Evolutionary conservation across 2,888 invertebrate species (phyloP).

Genomic region (Stenurella melanura): DNA sequence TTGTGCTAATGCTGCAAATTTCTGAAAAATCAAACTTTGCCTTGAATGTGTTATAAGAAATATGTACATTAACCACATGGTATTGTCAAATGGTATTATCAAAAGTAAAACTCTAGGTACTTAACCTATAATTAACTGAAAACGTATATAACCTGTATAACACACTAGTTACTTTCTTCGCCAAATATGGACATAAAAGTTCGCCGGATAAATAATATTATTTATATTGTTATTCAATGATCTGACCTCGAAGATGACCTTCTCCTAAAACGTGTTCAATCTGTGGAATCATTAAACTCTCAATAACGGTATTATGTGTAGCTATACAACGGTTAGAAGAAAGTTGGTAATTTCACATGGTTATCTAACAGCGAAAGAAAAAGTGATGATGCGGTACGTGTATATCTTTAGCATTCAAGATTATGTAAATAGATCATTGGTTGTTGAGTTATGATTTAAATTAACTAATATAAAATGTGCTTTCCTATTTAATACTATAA

Average conservation of each 20-base stretch:
- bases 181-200: not conserved
- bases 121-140: too few species aligned
- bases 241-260: conserved; percentile 20
- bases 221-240: not conserved
- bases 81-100: too few species aligned
- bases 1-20: too few species aligned
- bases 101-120: too few species aligned
- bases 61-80: too few species aligned
- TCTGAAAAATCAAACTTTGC: too few species aligned
- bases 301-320: conserved; percentile 55
- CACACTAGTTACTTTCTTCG: not conserved
- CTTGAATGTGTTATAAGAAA: too few species aligned
- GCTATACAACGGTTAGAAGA: conserved; percentile 39
- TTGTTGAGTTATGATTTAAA: not conserved
- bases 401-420: conserved; percentile 8
- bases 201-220: not conserved
- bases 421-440: conserved; percentile 14
- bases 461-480: not conserved
- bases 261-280: conserved; percentile 11
- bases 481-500: not conserved
- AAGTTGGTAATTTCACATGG: conserved; percentile 43
- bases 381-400: conserved; percentile 42
- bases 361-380: conserved; percentile 54
- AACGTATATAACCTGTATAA: too few species aligned
- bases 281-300: not conserved